Evolutionary conservation across 2,797 vertebrate species (phyloP).

Genomic region (Ispidina picta): DNA sequence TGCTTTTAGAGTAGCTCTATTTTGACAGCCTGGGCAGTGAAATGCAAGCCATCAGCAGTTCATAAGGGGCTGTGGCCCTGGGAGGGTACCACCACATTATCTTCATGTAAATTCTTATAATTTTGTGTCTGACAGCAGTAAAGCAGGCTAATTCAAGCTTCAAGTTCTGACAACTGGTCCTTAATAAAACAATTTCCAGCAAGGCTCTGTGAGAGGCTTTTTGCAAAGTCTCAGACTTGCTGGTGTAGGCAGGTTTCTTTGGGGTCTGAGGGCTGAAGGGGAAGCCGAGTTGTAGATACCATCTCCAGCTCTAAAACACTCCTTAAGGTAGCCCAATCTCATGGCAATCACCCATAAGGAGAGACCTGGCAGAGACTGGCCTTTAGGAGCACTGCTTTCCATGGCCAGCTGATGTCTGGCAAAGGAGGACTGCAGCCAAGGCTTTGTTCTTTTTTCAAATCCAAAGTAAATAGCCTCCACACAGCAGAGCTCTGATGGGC

Average conservation of each 20-base stretch:
- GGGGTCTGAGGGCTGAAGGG: not conserved
- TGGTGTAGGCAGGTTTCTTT: not conserved
- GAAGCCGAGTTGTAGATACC: rapidly evolving
- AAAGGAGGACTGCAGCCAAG: conserved; percentile 15
- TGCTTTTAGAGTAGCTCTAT: not conserved
- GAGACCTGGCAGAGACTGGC: not conserved
- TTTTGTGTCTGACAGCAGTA: not conserved
- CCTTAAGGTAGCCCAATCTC: not conserved
- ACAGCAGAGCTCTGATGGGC: not conserved
- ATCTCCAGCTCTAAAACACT: not conserved
- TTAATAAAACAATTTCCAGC: not conserved
- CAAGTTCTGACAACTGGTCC: not conserved
- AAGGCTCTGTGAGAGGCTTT: rapidly evolving
- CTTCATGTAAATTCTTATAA: not conserved
- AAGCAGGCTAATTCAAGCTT: rapidly evolving
- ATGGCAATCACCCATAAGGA: not conserved
- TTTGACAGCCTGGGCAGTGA: not conserved
- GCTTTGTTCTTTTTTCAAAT: conserved; percentile 17
- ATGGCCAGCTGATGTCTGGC: not conserved
- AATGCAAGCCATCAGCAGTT: not conserved
- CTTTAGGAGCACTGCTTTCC: not conserved
- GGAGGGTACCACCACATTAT: rapidly evolving
- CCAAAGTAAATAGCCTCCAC: not conserved
- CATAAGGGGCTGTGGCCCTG: not conserved
- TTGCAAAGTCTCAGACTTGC: not conserved